A percentile compares a stretch with the other conserved stretches of the same genome.
phyloP scores from a whole-genome alignment of 2,797 vertebrate species.

The Eulemur coronatus region DNA sequence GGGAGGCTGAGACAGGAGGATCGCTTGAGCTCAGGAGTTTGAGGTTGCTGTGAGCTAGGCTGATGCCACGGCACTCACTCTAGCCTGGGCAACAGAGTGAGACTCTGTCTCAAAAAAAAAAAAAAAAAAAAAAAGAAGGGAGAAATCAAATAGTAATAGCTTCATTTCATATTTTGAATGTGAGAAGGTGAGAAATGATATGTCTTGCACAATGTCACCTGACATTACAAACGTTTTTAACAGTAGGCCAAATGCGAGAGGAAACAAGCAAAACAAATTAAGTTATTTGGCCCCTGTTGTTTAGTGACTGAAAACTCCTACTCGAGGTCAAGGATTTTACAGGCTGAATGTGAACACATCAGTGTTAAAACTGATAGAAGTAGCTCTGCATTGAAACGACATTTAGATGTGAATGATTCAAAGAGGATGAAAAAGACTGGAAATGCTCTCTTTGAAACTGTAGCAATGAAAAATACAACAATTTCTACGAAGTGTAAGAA shows the following conservation, averaged over 20 bases:
- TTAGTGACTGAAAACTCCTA: background rate
- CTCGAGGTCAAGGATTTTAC: background rate
- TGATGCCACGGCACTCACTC: too few species aligned
- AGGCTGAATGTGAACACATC: background rate
- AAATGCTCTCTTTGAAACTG: background rate
- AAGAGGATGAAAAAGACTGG: background rate
- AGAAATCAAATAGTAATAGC: background rate
- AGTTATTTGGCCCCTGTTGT: too few species aligned
- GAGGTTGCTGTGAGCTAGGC: too few species aligned
- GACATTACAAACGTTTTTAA: background rate
- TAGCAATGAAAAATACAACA: background rate
- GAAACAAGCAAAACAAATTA: background rate
- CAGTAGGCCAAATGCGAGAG: background rate
- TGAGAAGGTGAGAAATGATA: background rate
- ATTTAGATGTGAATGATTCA: background rate
- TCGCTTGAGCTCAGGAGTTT: too few species aligned
- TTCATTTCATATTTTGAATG: background rate
- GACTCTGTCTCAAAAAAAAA: too few species aligned
- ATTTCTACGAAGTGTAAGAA: background rate
- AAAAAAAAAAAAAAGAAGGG: background rate
- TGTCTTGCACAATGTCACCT: background rate
- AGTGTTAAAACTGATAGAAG: background rate
- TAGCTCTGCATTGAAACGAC: background rate
- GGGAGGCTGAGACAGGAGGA: too few species aligned
- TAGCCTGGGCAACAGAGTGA: too few species aligned